phyloP scores from a whole-genome alignment of 1,140 invertebrate species.

The Coptotermes formosanus region DNA sequence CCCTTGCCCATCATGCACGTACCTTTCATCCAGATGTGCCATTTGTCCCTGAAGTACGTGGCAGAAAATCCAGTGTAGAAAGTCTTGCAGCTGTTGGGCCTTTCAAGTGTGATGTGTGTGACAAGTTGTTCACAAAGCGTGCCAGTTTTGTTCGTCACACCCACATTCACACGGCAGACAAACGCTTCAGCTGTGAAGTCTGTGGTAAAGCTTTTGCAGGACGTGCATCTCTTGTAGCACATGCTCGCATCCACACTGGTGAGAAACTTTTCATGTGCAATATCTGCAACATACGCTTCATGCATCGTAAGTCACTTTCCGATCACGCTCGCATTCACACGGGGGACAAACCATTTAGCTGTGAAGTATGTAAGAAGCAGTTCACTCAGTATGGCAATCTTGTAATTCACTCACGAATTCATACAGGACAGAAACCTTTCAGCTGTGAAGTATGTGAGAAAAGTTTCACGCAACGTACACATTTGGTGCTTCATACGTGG shows the following conservation, averaged over 20 bases:
- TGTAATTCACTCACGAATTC: not conserved
- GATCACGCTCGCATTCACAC: not conserved
- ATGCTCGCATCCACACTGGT: not conserved
- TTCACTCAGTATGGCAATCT: not conserved
- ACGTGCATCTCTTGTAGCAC: not conserved
- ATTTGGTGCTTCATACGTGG: not conserved
- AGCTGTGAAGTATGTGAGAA: not conserved
- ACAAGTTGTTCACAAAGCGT: not conserved
- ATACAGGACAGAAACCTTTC: not conserved
- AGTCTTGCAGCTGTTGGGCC: not conserved
- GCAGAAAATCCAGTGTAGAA: too few species aligned
- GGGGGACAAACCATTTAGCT: not conserved
- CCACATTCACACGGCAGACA: not conserved
- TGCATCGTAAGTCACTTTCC: not conserved
- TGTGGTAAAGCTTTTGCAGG: not conserved
- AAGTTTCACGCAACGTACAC: not conserved
- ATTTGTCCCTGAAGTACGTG: too few species aligned
- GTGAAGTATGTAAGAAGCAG: not conserved
- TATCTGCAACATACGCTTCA: not conserved
- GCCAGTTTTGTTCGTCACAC: not conserved
- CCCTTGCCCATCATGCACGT: too few species aligned
- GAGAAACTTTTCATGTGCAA: not conserved
- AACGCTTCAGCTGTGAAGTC: not conserved
- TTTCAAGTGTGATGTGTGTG: not conserved
- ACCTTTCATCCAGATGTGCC: too few species aligned